phyloP scores from a whole-genome alignment of 2,113 vertebrate species.

The Falco punctatus region DNA sequence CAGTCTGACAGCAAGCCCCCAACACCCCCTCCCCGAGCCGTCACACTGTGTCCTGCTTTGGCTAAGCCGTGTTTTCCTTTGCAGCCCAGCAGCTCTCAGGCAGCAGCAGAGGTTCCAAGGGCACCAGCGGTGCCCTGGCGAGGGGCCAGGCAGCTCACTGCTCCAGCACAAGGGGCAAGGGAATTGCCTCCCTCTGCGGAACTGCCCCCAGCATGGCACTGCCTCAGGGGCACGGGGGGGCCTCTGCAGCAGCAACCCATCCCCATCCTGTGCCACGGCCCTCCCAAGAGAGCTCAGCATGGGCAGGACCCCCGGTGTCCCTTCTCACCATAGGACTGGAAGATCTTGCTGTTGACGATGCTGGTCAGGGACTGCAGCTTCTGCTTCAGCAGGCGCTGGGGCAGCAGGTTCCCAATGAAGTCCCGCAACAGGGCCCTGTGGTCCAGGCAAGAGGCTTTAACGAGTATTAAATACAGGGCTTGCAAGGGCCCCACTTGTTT shows the following conservation, averaged over 20 bases:
- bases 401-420: slow-evolving; percentile 49
- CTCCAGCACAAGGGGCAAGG: not conserved
- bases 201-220: accelerated
- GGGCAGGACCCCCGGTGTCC: not conserved
- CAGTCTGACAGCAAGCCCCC: not conserved
- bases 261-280: accelerated
- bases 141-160: too few species aligned
- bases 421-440: slow-evolving; percentile 41
- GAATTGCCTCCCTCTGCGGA: too few species aligned
- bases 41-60: not conserved
- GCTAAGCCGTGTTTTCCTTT: accelerated
- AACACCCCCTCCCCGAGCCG: not conserved
- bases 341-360: slow-evolving; percentile 41
- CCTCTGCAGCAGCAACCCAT: accelerated
- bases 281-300: not conserved
- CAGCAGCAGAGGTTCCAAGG: not conserved
- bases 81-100: not conserved
- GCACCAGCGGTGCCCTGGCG: not conserved
- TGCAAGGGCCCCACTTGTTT: too few species aligned
- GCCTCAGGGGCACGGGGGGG: not conserved
- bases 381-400: slow-evolving; percentile 63
- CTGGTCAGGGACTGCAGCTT: slow-evolving; percentile 60
- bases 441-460: accelerated
- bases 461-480: accelerated
- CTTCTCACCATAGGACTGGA: slow-evolving; percentile 46